A percentile compares a stretch with the other conserved stretches of the same genome.
Conservation (phyloP, 2,113 vertebrate species). For the Trachemys scripta region DNA sequence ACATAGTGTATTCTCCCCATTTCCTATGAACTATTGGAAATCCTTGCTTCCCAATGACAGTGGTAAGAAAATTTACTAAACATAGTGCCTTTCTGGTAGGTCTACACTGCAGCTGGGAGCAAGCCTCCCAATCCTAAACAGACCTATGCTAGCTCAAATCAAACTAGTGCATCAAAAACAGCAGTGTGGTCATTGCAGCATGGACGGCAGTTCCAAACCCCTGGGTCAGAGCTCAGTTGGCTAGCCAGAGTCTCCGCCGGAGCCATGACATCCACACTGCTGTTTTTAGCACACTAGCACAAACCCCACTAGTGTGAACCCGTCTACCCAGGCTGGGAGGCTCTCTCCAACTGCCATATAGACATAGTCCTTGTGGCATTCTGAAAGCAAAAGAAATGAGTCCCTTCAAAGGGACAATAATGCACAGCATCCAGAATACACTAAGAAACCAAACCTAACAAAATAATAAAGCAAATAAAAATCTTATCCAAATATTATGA, state of each 20-base stretch:
- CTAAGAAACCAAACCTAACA: not conserved
- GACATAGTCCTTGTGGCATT: not conserved
- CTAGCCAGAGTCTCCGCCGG: not conserved
- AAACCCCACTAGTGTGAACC: not conserved
- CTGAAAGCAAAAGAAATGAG: not conserved
- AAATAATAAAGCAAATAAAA: not conserved
- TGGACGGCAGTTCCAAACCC: too few species aligned
- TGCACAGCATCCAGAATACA: not conserved
- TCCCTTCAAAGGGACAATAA: not conserved
- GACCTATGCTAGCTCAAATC: not conserved
- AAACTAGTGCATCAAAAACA: not conserved
- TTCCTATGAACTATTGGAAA: slow-evolving; percentile 23
- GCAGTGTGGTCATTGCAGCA: too few species aligned
- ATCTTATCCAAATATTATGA: not conserved
- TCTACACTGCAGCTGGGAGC: too few species aligned
- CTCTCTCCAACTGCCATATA: not conserved
- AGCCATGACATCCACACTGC: not conserved
- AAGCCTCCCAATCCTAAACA: not conserved
- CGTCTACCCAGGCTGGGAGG: not conserved
- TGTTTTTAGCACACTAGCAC: too few species aligned
- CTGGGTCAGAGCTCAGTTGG: not conserved
- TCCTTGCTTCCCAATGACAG: slow-evolving; percentile 9
- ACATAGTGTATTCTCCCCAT: slow-evolving; percentile 41
- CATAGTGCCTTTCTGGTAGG: not conserved
- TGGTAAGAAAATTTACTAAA: slow-evolving; percentile 31